A percentile compares a stretch with the other conserved stretches of the same genome.
phyloP scores from a whole-genome alignment of 2,797 vertebrate genomes.

The Melanotaenia maccullochi region DNA sequence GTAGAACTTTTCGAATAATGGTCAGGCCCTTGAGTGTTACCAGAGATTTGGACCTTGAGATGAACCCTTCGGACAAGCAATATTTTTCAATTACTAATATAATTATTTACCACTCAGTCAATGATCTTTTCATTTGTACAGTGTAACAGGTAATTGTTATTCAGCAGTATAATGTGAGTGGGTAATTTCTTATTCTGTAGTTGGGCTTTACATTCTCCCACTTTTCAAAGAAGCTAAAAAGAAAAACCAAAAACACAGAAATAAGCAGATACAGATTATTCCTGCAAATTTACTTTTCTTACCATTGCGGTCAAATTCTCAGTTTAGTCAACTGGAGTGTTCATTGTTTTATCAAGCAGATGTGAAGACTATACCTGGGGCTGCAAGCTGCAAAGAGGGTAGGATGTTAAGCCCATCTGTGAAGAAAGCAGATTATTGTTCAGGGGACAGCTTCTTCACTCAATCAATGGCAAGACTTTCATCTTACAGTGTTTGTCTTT shows the following conservation, averaged over 20 bases:
- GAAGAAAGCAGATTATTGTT: constrained; percentile 32
- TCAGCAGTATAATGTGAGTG: background rate
- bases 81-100: background rate
- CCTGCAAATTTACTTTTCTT: constrained; percentile 30
- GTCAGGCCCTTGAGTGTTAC: background rate
- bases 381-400: constrained; percentile 25
- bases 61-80: too few species aligned
- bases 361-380: constrained; percentile 19
- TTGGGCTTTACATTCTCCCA: constrained; percentile 3
- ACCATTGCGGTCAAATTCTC: constrained; percentile 31
- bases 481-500: constrained; percentile 6
- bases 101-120: background rate
- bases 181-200: background rate
- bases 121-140: background rate
- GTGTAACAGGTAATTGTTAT: constrained; percentile 3
- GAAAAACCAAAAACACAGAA: constrained; percentile 21
- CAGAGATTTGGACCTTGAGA: background rate
- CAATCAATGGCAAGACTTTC: constrained; percentile 26
- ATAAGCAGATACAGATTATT: constrained; percentile 28
- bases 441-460: constrained; percentile 23
- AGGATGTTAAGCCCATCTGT: constrained; percentile 18
- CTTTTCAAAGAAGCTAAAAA: constrained; percentile 24
- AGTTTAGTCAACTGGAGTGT: constrained; percentile 21
- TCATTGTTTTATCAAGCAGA: constrained; percentile 36
- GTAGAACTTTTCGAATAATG: background rate